Percentiles rank a stretch among this genome's conserved stretches.
These are phyloP conservation scores for Pissodes strobi DNA, from an alignment of 1,140 invertebrate species.

Conservation along the genomic window DNA sequence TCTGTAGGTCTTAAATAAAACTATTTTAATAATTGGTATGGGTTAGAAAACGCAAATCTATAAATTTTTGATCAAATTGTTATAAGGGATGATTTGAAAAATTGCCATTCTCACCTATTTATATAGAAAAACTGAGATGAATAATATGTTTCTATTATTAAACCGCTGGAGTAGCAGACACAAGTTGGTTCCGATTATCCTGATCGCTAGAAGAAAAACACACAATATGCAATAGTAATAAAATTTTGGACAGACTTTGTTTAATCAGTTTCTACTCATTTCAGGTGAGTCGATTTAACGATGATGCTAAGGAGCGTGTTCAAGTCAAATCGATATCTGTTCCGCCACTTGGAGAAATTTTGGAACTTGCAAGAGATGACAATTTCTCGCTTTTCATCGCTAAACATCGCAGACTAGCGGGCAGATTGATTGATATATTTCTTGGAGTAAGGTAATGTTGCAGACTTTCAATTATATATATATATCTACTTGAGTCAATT, in stretches of 20 bases:
- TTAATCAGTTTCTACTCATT: too few species aligned
- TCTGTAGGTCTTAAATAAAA: too few species aligned
- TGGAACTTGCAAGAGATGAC: slow-evolving; percentile 68
- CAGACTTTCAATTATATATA: background rate
- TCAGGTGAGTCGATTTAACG: slow-evolving; percentile 64
- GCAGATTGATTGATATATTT: slow-evolving; percentile 72
- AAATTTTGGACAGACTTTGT: background rate
- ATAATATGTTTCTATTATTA: too few species aligned
- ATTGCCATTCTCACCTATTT: too few species aligned
- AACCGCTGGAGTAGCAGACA: too few species aligned
- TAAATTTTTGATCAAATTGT: too few species aligned
- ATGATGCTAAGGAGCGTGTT: slow-evolving; percentile 60
- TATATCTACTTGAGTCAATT: background rate
- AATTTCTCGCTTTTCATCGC: slow-evolving; percentile 78
- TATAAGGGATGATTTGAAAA: too few species aligned
- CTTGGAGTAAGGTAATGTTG: slow-evolving; percentile 60
- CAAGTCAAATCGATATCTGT: slow-evolving; percentile 67
- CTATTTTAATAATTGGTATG: too few species aligned
- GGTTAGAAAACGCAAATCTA: too few species aligned
- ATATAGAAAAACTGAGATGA: too few species aligned
- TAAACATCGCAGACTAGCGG: slow-evolving; percentile 69
- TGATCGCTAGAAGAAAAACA: too few species aligned
- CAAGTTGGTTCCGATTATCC: too few species aligned
- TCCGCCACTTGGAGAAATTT: slow-evolving; percentile 68
- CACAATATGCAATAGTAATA: background rate